Evolutionary conservation across 1,140 invertebrate species (phyloP).

Genomic region (Gerris buenoi): DNA sequence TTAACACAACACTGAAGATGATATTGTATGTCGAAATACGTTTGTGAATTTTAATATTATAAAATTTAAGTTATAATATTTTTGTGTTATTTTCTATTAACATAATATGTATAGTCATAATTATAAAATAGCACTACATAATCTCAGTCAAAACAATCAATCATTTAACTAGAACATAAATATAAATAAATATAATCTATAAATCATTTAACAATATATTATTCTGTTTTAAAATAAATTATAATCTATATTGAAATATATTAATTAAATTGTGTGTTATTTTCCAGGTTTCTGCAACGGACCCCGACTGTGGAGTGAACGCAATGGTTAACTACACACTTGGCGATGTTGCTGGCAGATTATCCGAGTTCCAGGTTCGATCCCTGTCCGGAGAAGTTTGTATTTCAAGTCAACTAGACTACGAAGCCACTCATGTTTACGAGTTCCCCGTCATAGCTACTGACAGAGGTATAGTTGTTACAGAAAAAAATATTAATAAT

Average conservation of each 20-base stretch:
- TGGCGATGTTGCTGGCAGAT: conserved; percentile 44
- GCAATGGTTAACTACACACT: conserved; percentile 86
- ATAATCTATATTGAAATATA: too few relatives aligned
- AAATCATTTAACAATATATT: not conserved
- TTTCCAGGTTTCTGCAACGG: conserved; percentile 74
- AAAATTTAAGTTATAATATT: too few relatives aligned
- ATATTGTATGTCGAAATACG: too few relatives aligned
- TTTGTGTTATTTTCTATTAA: too few relatives aligned
- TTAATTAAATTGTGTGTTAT: not conserved
- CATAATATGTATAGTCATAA: too few relatives aligned
- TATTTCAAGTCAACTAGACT: conserved; percentile 66
- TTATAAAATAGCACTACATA: too few relatives aligned
- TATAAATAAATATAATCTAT: not conserved
- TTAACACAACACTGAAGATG: too few relatives aligned
- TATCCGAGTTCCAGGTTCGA: conserved; percentile 60
- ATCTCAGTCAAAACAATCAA: too few relatives aligned
- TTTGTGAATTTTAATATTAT: too few relatives aligned
- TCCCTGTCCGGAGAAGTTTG: conserved; percentile 78
- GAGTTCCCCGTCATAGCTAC: conserved; percentile 89
- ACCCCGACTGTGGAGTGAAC: conserved; percentile 88
- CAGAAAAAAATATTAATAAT: too few relatives aligned
- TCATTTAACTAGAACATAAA: not conserved
- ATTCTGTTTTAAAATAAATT: too few relatives aligned
- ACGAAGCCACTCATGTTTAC: conserved; percentile 65
- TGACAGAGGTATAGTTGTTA: conserved; percentile 80